phyloP scores from a whole-genome alignment of 2,888 invertebrate species.

The Watsonalla binaria region DNA sequence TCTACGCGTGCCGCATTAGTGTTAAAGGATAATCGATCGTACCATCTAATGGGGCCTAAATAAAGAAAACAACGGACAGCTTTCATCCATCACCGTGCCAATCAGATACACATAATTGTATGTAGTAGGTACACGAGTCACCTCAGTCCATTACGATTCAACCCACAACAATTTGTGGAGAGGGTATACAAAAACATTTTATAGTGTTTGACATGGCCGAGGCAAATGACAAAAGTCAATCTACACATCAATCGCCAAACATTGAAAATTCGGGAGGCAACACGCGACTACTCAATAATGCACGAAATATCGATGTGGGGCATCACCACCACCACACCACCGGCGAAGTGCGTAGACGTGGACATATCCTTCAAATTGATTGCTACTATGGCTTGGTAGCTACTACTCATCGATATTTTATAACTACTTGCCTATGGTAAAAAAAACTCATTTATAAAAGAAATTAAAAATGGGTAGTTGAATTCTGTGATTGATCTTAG shows the following conservation, averaged over 20 bases:
- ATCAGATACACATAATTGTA: constrained; percentile 57
- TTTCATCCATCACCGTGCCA: constrained; percentile 68
- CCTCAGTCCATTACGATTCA: constrained; percentile 66
- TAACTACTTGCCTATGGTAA: too few species aligned
- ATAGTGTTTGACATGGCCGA: constrained; percentile 70
- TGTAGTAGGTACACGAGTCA: constrained; percentile 55
- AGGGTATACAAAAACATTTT: constrained; percentile 72
- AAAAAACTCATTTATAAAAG: too few species aligned
- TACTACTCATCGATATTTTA: too few species aligned
- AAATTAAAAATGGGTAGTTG: too few species aligned
- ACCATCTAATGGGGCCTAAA: constrained; percentile 37
- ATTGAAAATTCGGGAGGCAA: constrained; percentile 74
- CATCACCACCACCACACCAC: constrained; percentile 45
- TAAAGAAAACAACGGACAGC: constrained; percentile 50
- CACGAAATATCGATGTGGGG: constrained; percentile 76
- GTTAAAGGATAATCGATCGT: constrained; percentile 34
- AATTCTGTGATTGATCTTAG: too few species aligned
- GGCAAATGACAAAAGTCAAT: constrained; percentile 78
- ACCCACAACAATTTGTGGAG: constrained; percentile 64
- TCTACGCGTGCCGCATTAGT: constrained; percentile 14
- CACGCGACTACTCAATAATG: constrained; percentile 77
- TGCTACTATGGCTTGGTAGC: neutral
- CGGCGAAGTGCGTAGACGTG: constrained; percentile 42
- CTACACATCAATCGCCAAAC: constrained; percentile 79
- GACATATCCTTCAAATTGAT: constrained; percentile 31